Evolutionary conservation across 2,797 vertebrate genomes (phyloP).

Genomic region (Lacerta agilis): DNA sequence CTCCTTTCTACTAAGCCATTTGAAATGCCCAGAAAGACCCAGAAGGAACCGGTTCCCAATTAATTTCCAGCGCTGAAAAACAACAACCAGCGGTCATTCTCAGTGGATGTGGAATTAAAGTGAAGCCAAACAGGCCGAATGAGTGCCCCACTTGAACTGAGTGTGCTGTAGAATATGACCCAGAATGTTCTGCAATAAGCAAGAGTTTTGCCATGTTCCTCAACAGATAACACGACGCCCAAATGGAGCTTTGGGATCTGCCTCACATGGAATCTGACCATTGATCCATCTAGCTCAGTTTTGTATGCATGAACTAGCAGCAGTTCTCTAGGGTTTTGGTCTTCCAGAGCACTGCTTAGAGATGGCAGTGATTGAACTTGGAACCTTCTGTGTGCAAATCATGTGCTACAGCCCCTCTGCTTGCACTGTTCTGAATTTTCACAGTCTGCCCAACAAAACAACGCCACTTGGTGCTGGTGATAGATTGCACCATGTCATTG

Average conservation of each 20-base stretch:
- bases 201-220: not conserved
- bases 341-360: too few species aligned
- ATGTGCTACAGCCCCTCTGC: too few species aligned
- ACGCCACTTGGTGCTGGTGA: too few species aligned
- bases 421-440: too few species aligned
- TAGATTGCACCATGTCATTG: too few species aligned
- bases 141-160: not conserved
- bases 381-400: too few species aligned
- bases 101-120: not conserved
- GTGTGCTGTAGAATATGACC: not conserved
- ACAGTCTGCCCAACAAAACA: too few species aligned
- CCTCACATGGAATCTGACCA: not conserved
- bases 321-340: too few species aligned
- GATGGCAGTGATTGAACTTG: too few species aligned
- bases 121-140: too few species aligned
- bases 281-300: not conserved
- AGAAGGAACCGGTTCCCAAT: not conserved
- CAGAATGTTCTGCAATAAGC: not conserved
- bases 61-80: not conserved
- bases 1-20: not conserved
- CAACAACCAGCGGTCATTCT: not conserved
- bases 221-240: not conserved
- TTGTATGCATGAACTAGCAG: too few species aligned
- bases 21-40: not conserved
- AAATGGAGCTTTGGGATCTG: not conserved